A percentile compares a stretch with the other conserved stretches of the same genome.
Conservation (phyloP, 2,797 vertebrate genomes). For the Sylvia borin region DNA sequence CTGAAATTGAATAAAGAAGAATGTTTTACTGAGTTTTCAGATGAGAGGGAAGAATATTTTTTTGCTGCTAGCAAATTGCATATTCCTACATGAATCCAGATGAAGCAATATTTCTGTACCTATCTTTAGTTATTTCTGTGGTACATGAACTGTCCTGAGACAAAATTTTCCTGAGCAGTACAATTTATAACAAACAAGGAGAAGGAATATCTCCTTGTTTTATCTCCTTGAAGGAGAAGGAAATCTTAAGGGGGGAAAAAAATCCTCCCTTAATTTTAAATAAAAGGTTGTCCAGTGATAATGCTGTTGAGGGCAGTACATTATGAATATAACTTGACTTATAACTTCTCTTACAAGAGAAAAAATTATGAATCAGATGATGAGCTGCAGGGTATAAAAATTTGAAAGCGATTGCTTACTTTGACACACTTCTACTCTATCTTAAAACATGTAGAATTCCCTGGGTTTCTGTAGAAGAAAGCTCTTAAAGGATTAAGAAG, state of each 20-base stretch:
- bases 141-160: background rate
- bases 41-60: background rate
- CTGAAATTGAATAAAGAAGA: background rate
- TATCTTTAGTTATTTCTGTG: slow-evolving; percentile 22
- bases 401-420: background rate
- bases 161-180: background rate
- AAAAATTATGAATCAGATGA: slow-evolving; percentile 11
- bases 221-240: background rate
- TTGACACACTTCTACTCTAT: background rate
- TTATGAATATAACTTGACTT: slow-evolving; percentile 7
- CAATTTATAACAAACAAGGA: slow-evolving; percentile 3
- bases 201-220: too few species aligned
- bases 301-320: background rate
- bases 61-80: background rate
- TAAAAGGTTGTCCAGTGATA: background rate
- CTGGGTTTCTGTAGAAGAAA: background rate
- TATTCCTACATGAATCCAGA: background rate
- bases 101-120: background rate
- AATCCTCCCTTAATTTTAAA: slow-evolving; percentile 10
- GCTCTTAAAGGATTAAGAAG: background rate
- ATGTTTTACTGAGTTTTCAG: background rate
- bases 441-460: background rate
- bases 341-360: slow-evolving; percentile 3
- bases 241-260: background rate
- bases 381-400: background rate